Evolutionary conservation across 2,888 invertebrate species (phyloP).

Genomic region (Bombylius major): DNA sequence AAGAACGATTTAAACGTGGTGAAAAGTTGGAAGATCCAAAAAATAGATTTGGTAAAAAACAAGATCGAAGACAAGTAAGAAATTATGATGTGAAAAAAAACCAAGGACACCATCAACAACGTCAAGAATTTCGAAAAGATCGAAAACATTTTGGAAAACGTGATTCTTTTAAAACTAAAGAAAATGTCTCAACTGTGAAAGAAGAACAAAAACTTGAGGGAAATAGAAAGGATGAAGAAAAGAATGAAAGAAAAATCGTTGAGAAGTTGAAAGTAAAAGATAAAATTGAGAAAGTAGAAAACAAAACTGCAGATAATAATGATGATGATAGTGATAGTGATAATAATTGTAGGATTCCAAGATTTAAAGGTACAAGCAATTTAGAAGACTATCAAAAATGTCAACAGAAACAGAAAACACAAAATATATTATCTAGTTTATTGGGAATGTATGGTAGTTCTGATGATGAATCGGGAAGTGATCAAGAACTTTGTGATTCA

Average conservation of each 20-base stretch:
- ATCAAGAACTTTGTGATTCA: not conserved
- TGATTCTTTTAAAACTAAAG: too few relatives aligned
- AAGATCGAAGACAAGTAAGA: constrained; percentile 27
- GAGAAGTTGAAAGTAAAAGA: not conserved
- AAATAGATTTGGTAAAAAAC: constrained; percentile 34
- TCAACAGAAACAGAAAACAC: not conserved
- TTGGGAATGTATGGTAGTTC: constrained; percentile 32
- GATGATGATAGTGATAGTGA: too few relatives aligned
- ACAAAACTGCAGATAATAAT: not conserved
- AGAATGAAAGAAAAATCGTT: not conserved
- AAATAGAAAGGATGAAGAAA: not conserved
- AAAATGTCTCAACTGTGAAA: not conserved
- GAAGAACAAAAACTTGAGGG: not conserved
- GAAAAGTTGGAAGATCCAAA: constrained; percentile 48
- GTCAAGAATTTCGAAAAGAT: not conserved
- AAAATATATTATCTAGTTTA: constrained; percentile 22
- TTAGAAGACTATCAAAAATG: constrained; percentile 5
- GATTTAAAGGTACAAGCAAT: constrained; percentile 9
- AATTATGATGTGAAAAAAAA: not conserved
- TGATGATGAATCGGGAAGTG: constrained; percentile 15
- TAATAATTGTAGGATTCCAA: not conserved
- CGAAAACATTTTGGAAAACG: too few relatives aligned
- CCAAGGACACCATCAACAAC: not conserved
- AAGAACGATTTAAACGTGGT: constrained; percentile 59
- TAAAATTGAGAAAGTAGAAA: not conserved